Evolutionary conservation across 2,113 vertebrate genomes (phyloP).

Genomic region (Aplodontia rufa): DNA sequence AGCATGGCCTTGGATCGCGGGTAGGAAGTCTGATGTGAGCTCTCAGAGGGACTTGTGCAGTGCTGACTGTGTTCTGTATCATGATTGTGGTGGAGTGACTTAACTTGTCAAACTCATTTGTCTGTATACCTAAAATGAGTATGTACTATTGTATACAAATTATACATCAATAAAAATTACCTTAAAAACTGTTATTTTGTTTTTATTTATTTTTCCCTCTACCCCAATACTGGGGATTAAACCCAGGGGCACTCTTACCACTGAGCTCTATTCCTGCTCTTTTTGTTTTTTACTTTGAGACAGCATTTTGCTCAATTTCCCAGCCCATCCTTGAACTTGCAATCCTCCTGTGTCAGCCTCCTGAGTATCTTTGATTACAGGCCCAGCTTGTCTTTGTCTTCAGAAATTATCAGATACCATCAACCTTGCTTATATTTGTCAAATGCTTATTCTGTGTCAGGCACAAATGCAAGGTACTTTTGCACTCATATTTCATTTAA

Average conservation of each 20-base stretch:
- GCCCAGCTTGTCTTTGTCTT: background rate
- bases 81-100: background rate
- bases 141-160: background rate
- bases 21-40: background rate
- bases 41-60: background rate
- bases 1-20: background rate
- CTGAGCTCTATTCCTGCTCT: background rate
- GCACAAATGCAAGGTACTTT: background rate
- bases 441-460: background rate
- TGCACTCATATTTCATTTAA: background rate
- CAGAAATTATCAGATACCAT: background rate
- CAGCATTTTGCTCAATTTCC: background rate
- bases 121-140: background rate
- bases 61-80: background rate
- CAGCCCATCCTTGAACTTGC: background rate
- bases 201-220: background rate
- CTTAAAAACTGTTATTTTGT: background rate
- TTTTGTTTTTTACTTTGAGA: background rate
- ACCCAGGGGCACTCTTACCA: background rate
- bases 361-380: background rate
- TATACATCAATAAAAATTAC: background rate
- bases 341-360: background rate
- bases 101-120: background rate
- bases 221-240: background rate
- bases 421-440: background rate